A percentile compares a stretch with the other conserved stretches of the same genome.
phyloP scores from a whole-genome alignment of 2,113 vertebrate genomes.

The Caloenas nicobarica region DNA sequence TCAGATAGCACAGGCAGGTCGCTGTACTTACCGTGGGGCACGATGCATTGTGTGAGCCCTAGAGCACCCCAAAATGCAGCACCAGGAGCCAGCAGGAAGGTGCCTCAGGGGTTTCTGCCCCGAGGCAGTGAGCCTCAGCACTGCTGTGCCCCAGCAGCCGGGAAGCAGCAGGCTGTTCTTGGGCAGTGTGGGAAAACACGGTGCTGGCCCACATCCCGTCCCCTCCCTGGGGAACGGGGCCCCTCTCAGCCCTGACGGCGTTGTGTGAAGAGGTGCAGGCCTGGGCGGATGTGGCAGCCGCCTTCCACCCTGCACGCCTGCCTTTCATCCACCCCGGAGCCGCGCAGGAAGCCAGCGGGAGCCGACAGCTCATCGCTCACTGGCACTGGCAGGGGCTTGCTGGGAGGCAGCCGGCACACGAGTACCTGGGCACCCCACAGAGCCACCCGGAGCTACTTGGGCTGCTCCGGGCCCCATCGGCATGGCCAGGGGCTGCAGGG shows the following conservation, averaged over 20 bases:
- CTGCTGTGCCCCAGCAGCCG: rapidly evolving
- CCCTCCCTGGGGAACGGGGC: not conserved
- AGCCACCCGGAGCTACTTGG: not conserved
- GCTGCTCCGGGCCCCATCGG: not conserved
- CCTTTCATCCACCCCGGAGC: not conserved
- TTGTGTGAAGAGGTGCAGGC: slow-evolving; percentile 27
- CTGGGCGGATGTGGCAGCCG: rapidly evolving
- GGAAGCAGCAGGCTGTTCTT: rapidly evolving
- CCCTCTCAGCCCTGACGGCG: not conserved
- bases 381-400: rapidly evolving
- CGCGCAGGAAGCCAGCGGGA: not conserved
- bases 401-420: not conserved
- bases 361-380: not conserved
- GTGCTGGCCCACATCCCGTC: rapidly evolving
- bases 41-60: not conserved
- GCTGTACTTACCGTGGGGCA: rapidly evolving
- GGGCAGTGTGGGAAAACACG: rapidly evolving
- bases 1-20: not conserved
- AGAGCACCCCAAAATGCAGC: not conserved
- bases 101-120: not conserved
- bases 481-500: rapidly evolving
- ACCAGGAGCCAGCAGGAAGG: not conserved
- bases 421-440: not conserved
- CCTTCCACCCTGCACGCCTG: not conserved
- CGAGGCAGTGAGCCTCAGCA: rapidly evolving